A percentile compares a stretch with the other conserved stretches of the same genome.
Conservation (phyloP, 2,888 invertebrate species). For the Sphaeridia pumilis region DNA sequence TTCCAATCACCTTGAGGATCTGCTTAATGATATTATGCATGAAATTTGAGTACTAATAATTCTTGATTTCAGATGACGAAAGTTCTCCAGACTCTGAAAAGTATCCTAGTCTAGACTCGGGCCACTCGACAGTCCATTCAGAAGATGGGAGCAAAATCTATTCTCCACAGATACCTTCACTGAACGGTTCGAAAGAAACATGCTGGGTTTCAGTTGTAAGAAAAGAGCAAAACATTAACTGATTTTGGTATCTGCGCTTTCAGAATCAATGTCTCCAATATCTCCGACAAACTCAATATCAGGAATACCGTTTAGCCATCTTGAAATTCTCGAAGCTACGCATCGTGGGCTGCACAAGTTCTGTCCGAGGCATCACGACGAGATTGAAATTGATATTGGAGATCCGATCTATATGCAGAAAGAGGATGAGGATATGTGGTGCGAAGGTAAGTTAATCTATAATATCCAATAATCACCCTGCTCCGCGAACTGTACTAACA, state of each 20-base stretch:
- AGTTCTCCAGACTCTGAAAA: slow-evolving; percentile 77
- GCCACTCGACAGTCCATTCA: slow-evolving; percentile 82
- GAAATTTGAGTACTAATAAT: neutral
- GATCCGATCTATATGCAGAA: slow-evolving; percentile 94
- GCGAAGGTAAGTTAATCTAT: slow-evolving; percentile 58
- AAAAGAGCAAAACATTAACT: no score
- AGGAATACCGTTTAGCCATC: slow-evolving; percentile 64
- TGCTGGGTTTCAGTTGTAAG: no score
- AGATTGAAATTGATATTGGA: slow-evolving; percentile 92
- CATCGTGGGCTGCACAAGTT: slow-evolving; percentile 93
- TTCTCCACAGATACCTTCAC: slow-evolving; percentile 60
- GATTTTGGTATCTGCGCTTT: no score
- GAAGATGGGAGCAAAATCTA: slow-evolving; percentile 65
- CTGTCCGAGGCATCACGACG: slow-evolving; percentile 86
- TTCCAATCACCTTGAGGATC: no score
- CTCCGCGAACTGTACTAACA: neutral
- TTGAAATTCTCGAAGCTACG: slow-evolving; percentile 82
- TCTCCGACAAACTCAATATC: slow-evolving; percentile 51
- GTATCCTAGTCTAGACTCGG: slow-evolving; percentile 67
- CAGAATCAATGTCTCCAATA: slow-evolving; percentile 48
- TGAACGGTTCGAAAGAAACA: no score
- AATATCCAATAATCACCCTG: neutral
- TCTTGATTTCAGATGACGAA: slow-evolving; percentile 43
- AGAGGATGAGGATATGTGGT: slow-evolving; percentile 95
- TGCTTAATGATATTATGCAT: no score